Base-by-base conservation (phyloP, 2,888 invertebrate genomes). In the Ophion ellenae region DNA sequence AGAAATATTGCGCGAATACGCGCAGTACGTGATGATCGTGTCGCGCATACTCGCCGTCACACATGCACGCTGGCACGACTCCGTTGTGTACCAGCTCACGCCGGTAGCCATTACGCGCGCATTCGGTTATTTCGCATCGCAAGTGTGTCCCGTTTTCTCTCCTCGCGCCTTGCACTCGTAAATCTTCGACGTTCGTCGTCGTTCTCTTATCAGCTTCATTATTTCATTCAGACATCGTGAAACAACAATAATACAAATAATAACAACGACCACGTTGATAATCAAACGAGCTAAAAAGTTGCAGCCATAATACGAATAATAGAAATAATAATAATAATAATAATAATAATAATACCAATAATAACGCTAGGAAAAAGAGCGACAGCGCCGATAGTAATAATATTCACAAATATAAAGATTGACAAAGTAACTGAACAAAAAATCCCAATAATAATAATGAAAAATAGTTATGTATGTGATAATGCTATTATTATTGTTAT, bases 31-130 rank as follows among this genome's bases (percentile, higher is more conserved):
- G 40, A 59, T 57, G n/a, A 73, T 24, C 63, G 64, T 20, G 6
- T 3, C 66, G 64, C 63, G 28, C 64, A 80, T 64, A 32, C 71
- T n/a, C 47, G 53, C 24, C 14, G 9, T 11, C 32, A 47, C 53
- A 77, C 70, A 83, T 70, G 63, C 76, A 71, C 69, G 77, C 63
- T 24, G 61, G 71, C 24, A 45, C 71, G 61, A 24, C 24, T 10
- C n/a, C 59, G 20, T 78, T 73, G 83, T 83, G 83, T 53, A 17
- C 17, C 17, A 80, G 53, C 61, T 80, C 63, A 63, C 77, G 77
- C 83, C 81, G 83, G 84, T 87, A 81, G 86, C 86, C 81, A 87
- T 85, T 85, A 83, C 86, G 85, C 86, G 87, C 80, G 81, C 84
- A 86, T 87, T 84, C 77, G 78, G n/a, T 76, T 71, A 67, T 59